These are phyloP conservation scores for Fragum fragum DNA, from an alignment of 2,888 invertebrate genomes.

Conservation along the genomic window DNA sequence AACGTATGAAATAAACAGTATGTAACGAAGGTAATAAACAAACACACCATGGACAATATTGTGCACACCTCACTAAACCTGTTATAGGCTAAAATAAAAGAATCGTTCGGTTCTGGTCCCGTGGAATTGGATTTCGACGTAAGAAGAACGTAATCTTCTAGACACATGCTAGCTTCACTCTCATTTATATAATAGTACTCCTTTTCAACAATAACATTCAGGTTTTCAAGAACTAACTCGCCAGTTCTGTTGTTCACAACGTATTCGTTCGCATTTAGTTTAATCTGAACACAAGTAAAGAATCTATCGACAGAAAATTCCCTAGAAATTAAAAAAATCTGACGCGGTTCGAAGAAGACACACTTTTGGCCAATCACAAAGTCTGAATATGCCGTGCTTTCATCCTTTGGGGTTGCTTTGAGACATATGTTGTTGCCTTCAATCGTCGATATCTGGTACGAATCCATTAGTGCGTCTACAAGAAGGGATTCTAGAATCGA, in stretches of 20 bases:
- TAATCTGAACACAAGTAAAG: constrained; percentile 29
- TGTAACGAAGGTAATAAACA: constrained; percentile 62
- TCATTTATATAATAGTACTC: constrained; percentile 6
- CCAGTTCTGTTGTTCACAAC: neutral
- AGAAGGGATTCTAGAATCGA: constrained; percentile 5
- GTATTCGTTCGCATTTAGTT: neutral
- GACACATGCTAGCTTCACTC: constrained; percentile 19
- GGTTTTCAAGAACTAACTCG: neutral
- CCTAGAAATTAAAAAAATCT: neutral
- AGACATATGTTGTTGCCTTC: neutral
- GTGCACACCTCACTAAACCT: constrained; percentile 45
- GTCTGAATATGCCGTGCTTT: neutral
- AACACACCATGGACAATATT: constrained; percentile 59
- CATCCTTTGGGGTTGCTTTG: neutral
- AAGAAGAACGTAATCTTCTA: constrained; percentile 15
- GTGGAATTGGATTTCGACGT: neutral
- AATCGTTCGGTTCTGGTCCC: neutral
- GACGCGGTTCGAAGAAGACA: neutral
- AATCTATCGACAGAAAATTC: constrained; percentile 11
- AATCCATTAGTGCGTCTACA: neutral
- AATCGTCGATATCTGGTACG: neutral
- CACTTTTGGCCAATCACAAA: neutral
- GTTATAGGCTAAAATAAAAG: constrained; percentile 12
- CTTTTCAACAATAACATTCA: neutral
- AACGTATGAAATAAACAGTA: constrained; percentile 65